Base-by-base conservation (phyloP, 30 jellyfish, hydroid and myxozoan genomes). In the Cassiopea xamachana region DNA sequence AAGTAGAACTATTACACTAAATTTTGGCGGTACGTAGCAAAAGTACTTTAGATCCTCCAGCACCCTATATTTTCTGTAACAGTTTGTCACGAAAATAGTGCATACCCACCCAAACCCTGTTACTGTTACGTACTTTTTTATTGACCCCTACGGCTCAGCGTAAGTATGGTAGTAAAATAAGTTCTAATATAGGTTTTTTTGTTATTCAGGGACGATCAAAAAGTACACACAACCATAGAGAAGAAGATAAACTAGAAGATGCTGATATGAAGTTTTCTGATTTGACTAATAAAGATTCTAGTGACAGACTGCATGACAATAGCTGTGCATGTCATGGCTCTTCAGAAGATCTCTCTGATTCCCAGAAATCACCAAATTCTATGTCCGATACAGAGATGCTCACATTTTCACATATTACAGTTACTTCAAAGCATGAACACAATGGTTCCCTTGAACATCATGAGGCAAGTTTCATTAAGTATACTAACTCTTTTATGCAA, bases 381-480 rank as follows among this genome's bases (percentile, higher is more conserved):
- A 8, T 2, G 55, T 79, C 95, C 15, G 85, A 78, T 78, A 78
- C 90, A 15, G 95, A 88, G 60, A 16, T 88, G 46, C 39, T 78
- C 17, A 51, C 82, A 46, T 79, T 16, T 45, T 87, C 90, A 19
- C 69, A 81, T 48, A 43, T 8, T 16, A 27, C 18, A 27, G 86
- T 45, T 5, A 58, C 7, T 18, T 73, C 39, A 2, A 50, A 51
- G 1, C 72, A 88, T 50, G 81, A 88, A 45, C 7, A 14, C 76
- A 71, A 71, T 71, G 95, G 79, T 50, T 60, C 50, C 3, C 95
- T 78, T 62, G 95, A 88, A 55, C 95, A 88, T 51, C 95, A 88
- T 46, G 68, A 88, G 86, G 95, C 79, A 68, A 14, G 62, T 75
- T 73, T 44, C 27, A 59, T 44, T 43, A 44, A 44, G 7, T 14